phyloP scores from a whole-genome alignment of 2,113 vertebrate species.

The Scophthalmus maximus region DNA sequence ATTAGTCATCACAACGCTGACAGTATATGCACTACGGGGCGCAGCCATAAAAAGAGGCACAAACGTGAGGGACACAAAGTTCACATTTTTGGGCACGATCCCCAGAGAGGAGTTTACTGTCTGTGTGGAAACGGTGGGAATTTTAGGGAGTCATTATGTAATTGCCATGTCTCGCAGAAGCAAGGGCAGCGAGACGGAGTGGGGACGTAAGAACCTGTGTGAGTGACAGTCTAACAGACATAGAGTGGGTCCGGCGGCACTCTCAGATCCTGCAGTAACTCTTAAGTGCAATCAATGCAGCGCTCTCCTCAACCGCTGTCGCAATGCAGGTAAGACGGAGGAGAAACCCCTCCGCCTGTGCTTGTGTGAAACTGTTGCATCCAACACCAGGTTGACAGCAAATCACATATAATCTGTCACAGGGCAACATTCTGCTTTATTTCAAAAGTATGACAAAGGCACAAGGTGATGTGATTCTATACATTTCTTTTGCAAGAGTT shows the following conservation, averaged over 20 bases:
- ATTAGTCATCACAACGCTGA: not conserved
- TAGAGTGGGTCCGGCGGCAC: constrained; percentile 59
- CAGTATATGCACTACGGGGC: constrained; percentile 7
- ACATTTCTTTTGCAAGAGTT: not conserved
- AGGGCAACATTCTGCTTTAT: constrained; percentile 45
- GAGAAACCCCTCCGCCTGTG: constrained; percentile 50
- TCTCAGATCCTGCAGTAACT: constrained; percentile 61
- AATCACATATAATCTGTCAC: constrained; percentile 5
- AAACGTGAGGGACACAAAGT: constrained; percentile 24
- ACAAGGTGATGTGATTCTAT: not conserved
- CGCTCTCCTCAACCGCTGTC: constrained; percentile 45
- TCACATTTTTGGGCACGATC: not conserved
- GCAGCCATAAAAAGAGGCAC: constrained; percentile 8
- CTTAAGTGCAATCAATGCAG: constrained; percentile 62
- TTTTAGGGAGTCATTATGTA: constrained; percentile 64
- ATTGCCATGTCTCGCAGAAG: constrained; percentile 59
- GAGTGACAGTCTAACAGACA: constrained; percentile 65
- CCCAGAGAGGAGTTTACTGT: constrained; percentile 13
- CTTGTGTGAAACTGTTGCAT: constrained; percentile 69
- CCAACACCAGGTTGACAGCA: constrained; percentile 23
- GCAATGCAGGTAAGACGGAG: constrained; percentile 58
- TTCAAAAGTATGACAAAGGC: constrained; percentile 10
- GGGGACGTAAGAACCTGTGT: constrained; percentile 58
- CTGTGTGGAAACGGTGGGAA: constrained; percentile 43
- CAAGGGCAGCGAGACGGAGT: constrained; percentile 46